Evolutionary conservation across 2,113 vertebrate species (phyloP).

Genomic region (Macroglossus sobrinus): DNA sequence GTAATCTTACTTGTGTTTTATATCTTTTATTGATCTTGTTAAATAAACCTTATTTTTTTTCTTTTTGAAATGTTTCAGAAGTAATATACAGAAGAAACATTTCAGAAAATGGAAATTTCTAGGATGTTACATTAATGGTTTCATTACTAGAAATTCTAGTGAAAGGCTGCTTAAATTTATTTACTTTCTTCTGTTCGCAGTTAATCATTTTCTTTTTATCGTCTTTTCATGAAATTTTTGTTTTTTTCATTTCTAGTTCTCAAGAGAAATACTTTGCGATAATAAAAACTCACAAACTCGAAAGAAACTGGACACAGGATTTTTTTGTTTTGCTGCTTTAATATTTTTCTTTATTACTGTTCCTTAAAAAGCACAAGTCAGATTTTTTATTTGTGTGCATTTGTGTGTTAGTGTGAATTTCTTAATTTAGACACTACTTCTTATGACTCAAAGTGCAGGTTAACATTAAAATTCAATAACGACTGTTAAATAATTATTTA

Average conservation of each 20-base stretch:
- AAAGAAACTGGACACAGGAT: background rate
- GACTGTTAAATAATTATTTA: background rate
- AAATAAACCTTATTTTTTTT: background rate
- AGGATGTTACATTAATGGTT: background rate
- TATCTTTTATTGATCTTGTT: background rate
- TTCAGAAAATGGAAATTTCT: background rate
- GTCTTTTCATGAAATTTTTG: background rate
- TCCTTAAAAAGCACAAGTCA: background rate
- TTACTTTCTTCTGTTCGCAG: background rate
- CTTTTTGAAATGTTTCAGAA: background rate
- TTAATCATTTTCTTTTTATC: conserved; percentile 21
- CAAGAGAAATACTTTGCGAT: background rate
- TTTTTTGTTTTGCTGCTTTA: background rate
- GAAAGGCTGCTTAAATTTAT: background rate
- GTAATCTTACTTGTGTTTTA: background rate
- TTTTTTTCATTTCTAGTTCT: background rate
- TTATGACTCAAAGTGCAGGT: background rate
- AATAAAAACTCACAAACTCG: background rate
- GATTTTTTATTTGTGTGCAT: background rate
- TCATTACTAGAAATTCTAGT: background rate
- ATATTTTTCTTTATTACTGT: background rate
- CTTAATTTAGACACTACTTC: background rate
- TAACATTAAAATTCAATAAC: background rate
- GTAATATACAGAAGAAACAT: background rate
- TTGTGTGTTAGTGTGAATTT: background rate